Evolutionary conservation across 2,797 vertebrate species (phyloP), one percentile per base, ranked within the genome.

Genomic region (Falco novaeseelandiae): DNA sequence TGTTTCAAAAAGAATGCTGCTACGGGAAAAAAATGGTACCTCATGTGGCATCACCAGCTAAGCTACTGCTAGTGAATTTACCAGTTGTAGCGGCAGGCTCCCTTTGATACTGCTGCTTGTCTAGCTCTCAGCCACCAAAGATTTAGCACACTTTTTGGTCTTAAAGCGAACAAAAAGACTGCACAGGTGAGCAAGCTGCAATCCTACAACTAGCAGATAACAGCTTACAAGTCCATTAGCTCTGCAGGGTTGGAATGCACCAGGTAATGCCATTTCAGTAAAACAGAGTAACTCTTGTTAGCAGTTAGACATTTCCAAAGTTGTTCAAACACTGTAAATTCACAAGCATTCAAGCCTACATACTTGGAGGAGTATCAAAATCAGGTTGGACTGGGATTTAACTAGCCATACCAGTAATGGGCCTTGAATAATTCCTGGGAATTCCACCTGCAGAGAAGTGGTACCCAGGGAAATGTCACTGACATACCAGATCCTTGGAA

Each of bases 391-490:
- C 0, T 73, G 81, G 63, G 62, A 82, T 62, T 83, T 71, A 76
- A 61, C 19, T 23, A 44, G 46, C 23, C 4, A 0, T 36, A 30
- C 30, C 87, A 74, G 34, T 30, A 91, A 59, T 1, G 2, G 57
- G 40, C 32, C n/a, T 93, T 48, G n/a, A 80, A 19, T 42, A 94
- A 89, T 46, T 73, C 67, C 81, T 48, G 59, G 70, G 73, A 93
- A 89, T 77, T 87, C 63, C 78, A 91, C 23, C 83, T 34, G 70
- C 81, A 52, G 55, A 80, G 57, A 89, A 79, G 40, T 13, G 40
- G 70, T 8, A 66, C 63, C 59, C 67, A 48, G 81, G 55, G 73
- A 90, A 29, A 40, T 1, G 51, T 59, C 86, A 79, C 59, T 57
- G 52, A 48, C 71, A 34, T 36, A 62, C 26, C 48, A 58, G 51